Percentiles rank a stretch among this genome's conserved stretches.
phyloP scores from a whole-genome alignment of 2,113 vertebrate species.

The Phrynosoma blainvillii region DNA sequence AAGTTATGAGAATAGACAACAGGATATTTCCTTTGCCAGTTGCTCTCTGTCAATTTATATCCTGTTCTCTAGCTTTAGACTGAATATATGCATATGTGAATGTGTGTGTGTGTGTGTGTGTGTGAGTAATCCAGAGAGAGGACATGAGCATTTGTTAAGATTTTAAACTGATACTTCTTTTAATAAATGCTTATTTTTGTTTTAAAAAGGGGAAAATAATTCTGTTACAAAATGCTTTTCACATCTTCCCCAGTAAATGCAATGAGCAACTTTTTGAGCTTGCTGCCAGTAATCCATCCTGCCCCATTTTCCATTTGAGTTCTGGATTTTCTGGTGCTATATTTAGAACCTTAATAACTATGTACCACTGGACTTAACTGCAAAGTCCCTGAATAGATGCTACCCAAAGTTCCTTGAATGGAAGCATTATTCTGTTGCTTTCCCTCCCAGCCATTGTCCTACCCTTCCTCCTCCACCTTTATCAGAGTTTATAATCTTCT shows the following conservation, averaged over 20 bases:
- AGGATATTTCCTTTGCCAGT: too few species aligned
- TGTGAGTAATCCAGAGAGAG: too few species aligned
- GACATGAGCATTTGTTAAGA: too few species aligned
- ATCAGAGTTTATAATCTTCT: neutral
- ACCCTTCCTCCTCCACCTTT: slow-evolving; percentile 1
- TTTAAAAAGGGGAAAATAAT: neutral
- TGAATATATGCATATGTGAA: too few species aligned
- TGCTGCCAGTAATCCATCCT: neutral
- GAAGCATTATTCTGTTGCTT: neutral
- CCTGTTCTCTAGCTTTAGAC: too few species aligned
- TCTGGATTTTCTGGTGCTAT: neutral
- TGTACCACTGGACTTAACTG: neutral
- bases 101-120: too few species aligned
- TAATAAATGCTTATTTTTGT: too few species aligned
- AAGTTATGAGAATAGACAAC: too few species aligned
- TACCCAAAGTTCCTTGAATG: neutral
- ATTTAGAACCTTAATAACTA: slow-evolving; percentile 8
- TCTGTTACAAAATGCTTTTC: neutral
- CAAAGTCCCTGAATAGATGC: neutral
- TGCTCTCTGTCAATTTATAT: too few species aligned
- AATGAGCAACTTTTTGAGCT: neutral
- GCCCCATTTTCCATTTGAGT: neutral
- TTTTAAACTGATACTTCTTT: too few species aligned
- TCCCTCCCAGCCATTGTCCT: neutral
- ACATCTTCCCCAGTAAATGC: neutral